Conservation (phyloP, 2,113 vertebrate genomes). For the Gobio gobio region DNA sequence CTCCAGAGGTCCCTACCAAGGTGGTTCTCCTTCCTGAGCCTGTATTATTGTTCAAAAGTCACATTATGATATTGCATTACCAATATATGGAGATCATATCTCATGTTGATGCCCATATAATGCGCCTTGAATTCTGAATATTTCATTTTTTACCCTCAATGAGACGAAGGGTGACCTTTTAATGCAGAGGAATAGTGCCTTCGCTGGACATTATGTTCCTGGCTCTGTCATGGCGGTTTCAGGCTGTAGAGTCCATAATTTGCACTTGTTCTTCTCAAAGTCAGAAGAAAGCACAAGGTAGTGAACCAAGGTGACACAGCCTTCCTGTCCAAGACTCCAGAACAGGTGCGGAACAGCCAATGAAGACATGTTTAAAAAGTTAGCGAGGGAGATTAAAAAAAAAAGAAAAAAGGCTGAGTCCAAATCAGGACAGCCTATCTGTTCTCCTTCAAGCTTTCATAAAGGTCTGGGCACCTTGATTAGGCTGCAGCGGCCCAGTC, state of each 20-base stretch:
- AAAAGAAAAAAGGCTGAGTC: neutral
- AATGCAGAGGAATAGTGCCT: slow-evolving; percentile 68
- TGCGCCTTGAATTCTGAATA: neutral
- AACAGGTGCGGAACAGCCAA: slow-evolving; percentile 66
- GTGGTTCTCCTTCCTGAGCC: neutral
- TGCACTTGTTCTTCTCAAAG: slow-evolving; percentile 57
- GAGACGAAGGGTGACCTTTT: slow-evolving; percentile 27
- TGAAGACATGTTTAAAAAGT: slow-evolving; percentile 65
- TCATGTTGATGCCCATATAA: slow-evolving; percentile 59
- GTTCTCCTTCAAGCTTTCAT: slow-evolving; percentile 67
- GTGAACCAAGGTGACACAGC: slow-evolving; percentile 72
- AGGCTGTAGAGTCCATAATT: slow-evolving; percentile 28
- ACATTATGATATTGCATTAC: neutral
- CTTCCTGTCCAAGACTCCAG: slow-evolving; percentile 64
- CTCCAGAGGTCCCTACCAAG: neutral
- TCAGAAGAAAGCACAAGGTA: slow-evolving; percentile 75
- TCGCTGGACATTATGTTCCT: slow-evolving; percentile 50
- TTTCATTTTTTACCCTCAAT: neutral
- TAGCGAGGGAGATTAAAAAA: slow-evolving; percentile 13
- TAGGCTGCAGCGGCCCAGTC: slow-evolving; percentile 72
- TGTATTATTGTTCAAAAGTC: neutral
- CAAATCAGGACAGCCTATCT: slow-evolving; percentile 70
- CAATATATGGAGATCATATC: slow-evolving; percentile 41
- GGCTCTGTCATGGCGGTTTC: slow-evolving; percentile 25
- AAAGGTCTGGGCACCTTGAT: slow-evolving; percentile 69